phyloP scores from a whole-genome alignment of 2,797 vertebrate genomes.

The Anisognathus igniventris region DNA sequence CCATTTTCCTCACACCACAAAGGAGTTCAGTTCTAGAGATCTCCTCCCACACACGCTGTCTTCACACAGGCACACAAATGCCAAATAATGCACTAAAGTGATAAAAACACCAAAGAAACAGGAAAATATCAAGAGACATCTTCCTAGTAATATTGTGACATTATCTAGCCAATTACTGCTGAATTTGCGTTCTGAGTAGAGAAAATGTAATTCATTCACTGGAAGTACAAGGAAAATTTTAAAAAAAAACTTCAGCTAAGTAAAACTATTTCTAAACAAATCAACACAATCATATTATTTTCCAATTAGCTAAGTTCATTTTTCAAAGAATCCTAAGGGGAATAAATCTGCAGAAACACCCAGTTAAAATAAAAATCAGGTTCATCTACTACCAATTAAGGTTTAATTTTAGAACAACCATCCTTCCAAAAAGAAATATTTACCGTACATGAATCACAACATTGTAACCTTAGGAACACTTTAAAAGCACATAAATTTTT shows the following conservation, averaged over 20 bases:
- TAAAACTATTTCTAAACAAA: constrained; percentile 54
- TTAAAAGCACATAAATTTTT: background rate
- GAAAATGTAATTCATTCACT: background rate
- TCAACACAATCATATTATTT: background rate
- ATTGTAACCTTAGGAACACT: background rate
- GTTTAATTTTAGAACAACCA: background rate
- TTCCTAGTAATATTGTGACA: background rate
- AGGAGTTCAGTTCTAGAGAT: background rate
- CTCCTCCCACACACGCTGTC: background rate
- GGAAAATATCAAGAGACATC: background rate
- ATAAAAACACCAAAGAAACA: background rate
- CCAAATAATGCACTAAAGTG: background rate
- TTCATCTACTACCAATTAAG: background rate
- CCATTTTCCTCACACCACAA: background rate
- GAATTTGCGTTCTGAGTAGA: background rate
- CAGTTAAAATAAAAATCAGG: background rate
- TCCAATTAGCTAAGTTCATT: background rate
- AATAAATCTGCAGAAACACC: background rate
- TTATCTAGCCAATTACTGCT: background rate
- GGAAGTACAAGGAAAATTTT: background rate
- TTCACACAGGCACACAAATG: background rate
- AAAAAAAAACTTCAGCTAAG: background rate
- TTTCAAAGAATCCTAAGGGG: background rate
- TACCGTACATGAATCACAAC: background rate
- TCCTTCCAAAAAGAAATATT: background rate